phyloP scores from a whole-genome alignment of 2,888 invertebrate genomes.

The Andrena dorsata region DNA sequence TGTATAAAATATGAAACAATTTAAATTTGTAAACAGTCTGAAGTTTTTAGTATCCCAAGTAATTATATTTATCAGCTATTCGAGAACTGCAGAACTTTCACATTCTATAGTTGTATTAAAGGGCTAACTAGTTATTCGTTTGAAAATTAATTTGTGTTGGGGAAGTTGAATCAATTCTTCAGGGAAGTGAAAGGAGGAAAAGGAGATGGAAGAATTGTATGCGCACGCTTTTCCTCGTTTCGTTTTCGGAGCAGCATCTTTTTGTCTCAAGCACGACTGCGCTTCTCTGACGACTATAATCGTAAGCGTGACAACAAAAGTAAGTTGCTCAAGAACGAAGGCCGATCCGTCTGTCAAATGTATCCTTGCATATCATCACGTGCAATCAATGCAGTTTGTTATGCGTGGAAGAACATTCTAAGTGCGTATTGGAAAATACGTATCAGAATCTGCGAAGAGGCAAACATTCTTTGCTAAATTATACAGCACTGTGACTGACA shows the following conservation, averaged over 20 bases:
- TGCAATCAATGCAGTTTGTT: conserved; percentile 70
- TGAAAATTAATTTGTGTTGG: too few relatives aligned
- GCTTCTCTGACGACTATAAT: conserved; percentile 25
- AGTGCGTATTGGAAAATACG: conserved; percentile 47
- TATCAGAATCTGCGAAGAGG: conserved; percentile 14
- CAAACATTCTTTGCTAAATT: not conserved
- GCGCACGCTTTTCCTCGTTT: not conserved
- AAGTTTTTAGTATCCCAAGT: too few relatives aligned
- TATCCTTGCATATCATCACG: conserved; percentile 78
- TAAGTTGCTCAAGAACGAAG: conserved; percentile 63
- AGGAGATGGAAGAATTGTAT: not conserved
- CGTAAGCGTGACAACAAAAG: conserved; percentile 23
- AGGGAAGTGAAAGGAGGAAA: not conserved
- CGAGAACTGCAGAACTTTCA: too few relatives aligned
- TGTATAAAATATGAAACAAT: too few relatives aligned
- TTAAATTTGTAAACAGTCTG: too few relatives aligned
- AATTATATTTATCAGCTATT: too few relatives aligned
- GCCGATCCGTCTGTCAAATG: conserved; percentile 50
- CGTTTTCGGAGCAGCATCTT: not conserved
- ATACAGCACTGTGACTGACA: not conserved
- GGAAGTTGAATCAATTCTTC: not conserved
- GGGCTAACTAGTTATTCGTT: too few relatives aligned
- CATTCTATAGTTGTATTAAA: too few relatives aligned
- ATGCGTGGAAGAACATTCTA: conserved; percentile 60
- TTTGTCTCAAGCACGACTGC: not conserved